Conservation (phyloP, 2,888 invertebrate genomes). For the Boloria selene region DNA sequence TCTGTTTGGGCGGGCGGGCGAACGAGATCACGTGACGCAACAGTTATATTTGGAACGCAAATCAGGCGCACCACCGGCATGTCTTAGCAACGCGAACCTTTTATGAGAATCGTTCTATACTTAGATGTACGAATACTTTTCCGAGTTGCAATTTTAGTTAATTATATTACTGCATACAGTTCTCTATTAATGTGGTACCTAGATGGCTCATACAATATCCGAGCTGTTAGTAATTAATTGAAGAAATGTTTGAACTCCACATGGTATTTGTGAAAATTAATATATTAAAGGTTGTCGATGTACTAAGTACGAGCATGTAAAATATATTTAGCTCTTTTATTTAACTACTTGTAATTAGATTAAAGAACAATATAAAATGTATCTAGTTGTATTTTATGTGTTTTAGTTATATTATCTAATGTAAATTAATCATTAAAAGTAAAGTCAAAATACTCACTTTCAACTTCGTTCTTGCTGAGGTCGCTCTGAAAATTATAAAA, state of each 20-base stretch:
- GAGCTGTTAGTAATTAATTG: too few species aligned
- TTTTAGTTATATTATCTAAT: too few species aligned
- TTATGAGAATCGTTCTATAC: conserved; percentile 76
- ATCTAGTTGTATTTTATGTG: too few species aligned
- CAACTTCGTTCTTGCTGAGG: conserved; percentile 92
- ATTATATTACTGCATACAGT: not conserved
- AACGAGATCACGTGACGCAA: conserved; percentile 73
- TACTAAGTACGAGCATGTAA: too few species aligned
- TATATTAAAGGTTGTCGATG: too few species aligned
- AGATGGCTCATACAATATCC: too few species aligned
- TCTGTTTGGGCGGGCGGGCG: conserved; percentile 80
- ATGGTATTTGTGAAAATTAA: too few species aligned
- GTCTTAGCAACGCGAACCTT: conserved; percentile 71
- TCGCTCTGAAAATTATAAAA: conserved; percentile 89
- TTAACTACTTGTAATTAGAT: too few species aligned
- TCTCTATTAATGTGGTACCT: too few species aligned
- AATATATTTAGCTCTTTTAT: too few species aligned
- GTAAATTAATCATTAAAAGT: conserved; percentile 44
- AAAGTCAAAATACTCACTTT: conserved; percentile 87
- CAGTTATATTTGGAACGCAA: conserved; percentile 75
- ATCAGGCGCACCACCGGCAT: conserved; percentile 63
- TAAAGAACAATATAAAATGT: too few species aligned
- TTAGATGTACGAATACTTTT: conserved; percentile 58
- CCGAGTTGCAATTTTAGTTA: not conserved
- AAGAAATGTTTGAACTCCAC: too few species aligned